A percentile compares a stretch with the other conserved stretches of the same genome.
phyloP scores from a whole-genome alignment of 1,140 invertebrate species.

The Scylla paramamosain region DNA sequence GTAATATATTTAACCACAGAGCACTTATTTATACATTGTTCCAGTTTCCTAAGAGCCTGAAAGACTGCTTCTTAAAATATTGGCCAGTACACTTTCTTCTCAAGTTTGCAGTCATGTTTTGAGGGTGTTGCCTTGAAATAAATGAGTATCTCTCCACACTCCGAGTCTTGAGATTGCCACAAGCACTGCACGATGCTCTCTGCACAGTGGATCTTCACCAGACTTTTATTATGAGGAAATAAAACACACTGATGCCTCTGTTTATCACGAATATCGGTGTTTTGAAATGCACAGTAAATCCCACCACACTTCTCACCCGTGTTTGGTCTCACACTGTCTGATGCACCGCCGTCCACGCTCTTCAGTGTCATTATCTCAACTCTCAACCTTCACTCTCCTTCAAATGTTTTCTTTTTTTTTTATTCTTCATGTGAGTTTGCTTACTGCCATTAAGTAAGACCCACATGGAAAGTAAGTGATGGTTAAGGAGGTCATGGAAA shows the following conservation, averaged over 20 bases:
- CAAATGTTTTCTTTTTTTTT: not conserved
- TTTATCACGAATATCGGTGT: not conserved
- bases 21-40: not conserved
- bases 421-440: not conserved
- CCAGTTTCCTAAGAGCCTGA: not conserved
- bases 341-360: not conserved
- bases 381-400: not conserved
- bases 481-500: not conserved
- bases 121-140: no score
- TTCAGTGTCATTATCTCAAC: not conserved
- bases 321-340: not conserved
- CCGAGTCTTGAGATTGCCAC: constrained; percentile 52
- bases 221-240: constrained; percentile 26
- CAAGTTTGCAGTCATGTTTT: no score
- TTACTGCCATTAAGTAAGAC: not conserved
- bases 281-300: constrained; percentile 18
- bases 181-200: constrained; percentile 61
- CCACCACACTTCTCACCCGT: not conserved
- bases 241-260: not conserved
- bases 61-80: no score
- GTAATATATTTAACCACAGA: not conserved
- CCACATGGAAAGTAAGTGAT: not conserved
- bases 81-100: no score
- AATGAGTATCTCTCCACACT: no score
- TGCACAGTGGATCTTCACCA: constrained; percentile 53